Evolutionary conservation across 2,888 invertebrate genomes (phyloP).

Genomic region (Aspidapion aeneum): DNA sequence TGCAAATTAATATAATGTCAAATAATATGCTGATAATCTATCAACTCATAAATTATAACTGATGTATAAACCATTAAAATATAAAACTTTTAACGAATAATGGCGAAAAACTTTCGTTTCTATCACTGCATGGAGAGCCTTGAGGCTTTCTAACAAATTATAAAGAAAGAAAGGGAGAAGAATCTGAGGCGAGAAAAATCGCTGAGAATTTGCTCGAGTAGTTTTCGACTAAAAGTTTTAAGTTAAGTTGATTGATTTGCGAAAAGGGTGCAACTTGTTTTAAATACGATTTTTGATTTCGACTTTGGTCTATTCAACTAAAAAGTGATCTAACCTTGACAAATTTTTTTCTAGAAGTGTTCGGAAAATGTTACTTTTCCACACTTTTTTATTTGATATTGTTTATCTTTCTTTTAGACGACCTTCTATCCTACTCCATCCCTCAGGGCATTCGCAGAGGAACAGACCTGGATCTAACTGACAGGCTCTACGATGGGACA

Average conservation of each 20-base stretch:
- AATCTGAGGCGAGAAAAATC: neutral
- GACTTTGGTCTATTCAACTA: too few species aligned
- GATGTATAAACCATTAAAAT: too few species aligned
- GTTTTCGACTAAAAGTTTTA: neutral
- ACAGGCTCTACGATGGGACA: slow-evolving; percentile 74
- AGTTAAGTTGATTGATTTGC: neutral
- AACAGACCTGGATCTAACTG: slow-evolving; percentile 71
- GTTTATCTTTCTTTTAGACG: slow-evolving; percentile 61
- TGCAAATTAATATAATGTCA: too few species aligned
- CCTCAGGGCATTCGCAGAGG: slow-evolving; percentile 69
- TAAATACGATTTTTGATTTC: too few species aligned
- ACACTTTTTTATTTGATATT: too few species aligned
- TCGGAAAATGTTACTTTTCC: too few species aligned
- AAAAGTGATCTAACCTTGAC: too few species aligned
- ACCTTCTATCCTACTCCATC: slow-evolving; percentile 74
- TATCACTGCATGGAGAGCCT: neutral
- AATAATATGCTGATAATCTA: too few species aligned
- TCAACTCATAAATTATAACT: too few species aligned
- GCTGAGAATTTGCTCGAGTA: neutral
- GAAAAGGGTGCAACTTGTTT: neutral
- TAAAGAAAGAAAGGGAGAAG: too few species aligned
- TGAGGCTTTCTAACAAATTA: neutral
- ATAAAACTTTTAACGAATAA: neutral
- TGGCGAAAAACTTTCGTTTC: neutral
- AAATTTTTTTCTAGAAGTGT: too few species aligned